Conservation (phyloP, 2,113 vertebrate genomes). For the Dicentrarchus labrax region DNA sequence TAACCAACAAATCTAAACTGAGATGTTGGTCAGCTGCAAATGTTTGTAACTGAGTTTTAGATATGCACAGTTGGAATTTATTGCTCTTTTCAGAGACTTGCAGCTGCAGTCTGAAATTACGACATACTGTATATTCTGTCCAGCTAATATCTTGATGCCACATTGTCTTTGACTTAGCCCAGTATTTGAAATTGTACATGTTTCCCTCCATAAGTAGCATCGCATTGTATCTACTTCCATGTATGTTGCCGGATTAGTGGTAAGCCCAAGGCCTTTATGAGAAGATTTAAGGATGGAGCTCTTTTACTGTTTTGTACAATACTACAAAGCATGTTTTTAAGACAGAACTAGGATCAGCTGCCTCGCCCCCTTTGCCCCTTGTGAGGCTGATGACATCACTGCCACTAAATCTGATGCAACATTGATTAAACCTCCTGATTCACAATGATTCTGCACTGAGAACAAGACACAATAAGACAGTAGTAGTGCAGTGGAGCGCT, state of each 20-base stretch:
- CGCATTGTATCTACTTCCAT: conserved; percentile 4
- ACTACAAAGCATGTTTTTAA: conserved; percentile 20
- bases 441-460: conserved; percentile 16
- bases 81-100: background rate
- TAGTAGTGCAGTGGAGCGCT: conserved; percentile 1
- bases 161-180: background rate
- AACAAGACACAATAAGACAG: conserved; percentile 26
- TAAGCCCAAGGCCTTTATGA: background rate
- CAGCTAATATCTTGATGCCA: background rate
- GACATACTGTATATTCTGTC: background rate
- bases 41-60: background rate
- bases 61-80: background rate
- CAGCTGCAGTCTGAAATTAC: background rate
- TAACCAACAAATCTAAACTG: background rate
- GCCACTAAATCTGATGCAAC: conserved; percentile 34
- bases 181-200: background rate
- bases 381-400: conserved; percentile 40
- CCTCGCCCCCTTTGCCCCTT: conserved; percentile 8
- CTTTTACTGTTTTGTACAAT: background rate
- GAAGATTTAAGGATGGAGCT: background rate
- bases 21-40: background rate
- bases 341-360: conserved; percentile 38
- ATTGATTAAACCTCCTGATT: conserved; percentile 45
- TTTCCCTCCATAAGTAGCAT: background rate
- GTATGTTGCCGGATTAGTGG: background rate